phyloP scores from a whole-genome alignment of 2,113 vertebrate species.

The Catagonus wagneri region DNA sequence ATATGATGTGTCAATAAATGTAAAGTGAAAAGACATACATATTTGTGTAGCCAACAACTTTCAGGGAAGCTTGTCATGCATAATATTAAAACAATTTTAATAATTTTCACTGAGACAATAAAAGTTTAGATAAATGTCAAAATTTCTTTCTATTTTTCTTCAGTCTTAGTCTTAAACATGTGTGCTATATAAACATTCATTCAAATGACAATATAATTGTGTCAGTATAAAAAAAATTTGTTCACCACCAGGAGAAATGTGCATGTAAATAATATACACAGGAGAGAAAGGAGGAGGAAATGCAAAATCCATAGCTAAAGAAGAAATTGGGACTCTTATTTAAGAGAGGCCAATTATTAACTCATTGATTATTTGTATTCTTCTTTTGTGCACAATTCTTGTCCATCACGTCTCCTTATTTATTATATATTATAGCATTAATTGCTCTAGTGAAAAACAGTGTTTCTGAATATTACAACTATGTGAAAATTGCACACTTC shows the following conservation, averaged over 20 bases:
- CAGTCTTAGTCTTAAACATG: background rate
- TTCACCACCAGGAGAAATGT: slow-evolving; percentile 24
- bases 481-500: background rate
- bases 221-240: slow-evolving; percentile 48
- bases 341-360: background rate
- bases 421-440: background rate
- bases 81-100: slow-evolving; percentile 70
- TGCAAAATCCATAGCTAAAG: background rate
- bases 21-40: slow-evolving; percentile 79
- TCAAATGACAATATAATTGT: slow-evolving; percentile 57
- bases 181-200: background rate
- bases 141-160: slow-evolving; percentile 51
- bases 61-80: slow-evolving; percentile 72
- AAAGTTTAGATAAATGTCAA: slow-evolving; percentile 35
- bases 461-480: slow-evolving; percentile 20
- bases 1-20: slow-evolving; percentile 82
- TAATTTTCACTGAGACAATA: slow-evolving; percentile 49
- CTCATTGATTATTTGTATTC: background rate
- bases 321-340: background rate
- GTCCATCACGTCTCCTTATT: background rate
- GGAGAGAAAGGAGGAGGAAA: slow-evolving; percentile 24
- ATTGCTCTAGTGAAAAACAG: background rate
- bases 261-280: slow-evolving; percentile 1
- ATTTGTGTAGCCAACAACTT: slow-evolving; percentile 77
- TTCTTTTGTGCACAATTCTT: background rate